These are phyloP conservation scores for Clinocottus analis DNA, from an alignment of 2,113 vertebrate species.

Conservation along the genomic window DNA sequence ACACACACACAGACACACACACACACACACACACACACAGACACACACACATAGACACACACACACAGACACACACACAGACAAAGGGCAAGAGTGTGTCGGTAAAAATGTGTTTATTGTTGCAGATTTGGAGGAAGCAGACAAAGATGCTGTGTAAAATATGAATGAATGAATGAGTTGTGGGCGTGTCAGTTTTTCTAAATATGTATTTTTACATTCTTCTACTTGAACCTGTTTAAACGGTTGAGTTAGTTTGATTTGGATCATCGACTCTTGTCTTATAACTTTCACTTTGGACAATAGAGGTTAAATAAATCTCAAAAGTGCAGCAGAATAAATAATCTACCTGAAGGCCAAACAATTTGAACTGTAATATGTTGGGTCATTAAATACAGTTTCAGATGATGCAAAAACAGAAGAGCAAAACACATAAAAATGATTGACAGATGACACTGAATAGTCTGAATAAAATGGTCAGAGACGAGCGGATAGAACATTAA, in stretches of 20 bases:
- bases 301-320: too few species aligned
- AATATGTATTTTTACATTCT: too few species aligned
- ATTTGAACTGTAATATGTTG: too few species aligned
- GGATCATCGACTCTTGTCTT: neutral
- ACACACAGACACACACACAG: slow-evolving; percentile 18
- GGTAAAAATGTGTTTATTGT: slow-evolving; percentile 15
- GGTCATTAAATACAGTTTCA: too few species aligned
- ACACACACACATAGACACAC: slow-evolving; percentile 43
- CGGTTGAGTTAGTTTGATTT: too few species aligned
- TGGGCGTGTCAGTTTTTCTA: too few species aligned
- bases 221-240: too few species aligned
- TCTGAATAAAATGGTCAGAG: neutral
- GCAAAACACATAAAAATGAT: neutral
- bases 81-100: slow-evolving; percentile 28
- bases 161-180: neutral
- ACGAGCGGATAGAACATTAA: too few species aligned
- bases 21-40: slow-evolving; percentile 20
- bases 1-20: slow-evolving; percentile 19
- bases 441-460: neutral
- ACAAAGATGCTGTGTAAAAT: neutral
- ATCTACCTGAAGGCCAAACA: too few species aligned
- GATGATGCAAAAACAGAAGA: too few species aligned
- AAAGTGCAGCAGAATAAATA: too few species aligned
- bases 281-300: neutral
- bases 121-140: slow-evolving; percentile 22